Conservation (phyloP, 2,113 vertebrate species). For the Caranx ignobilis region DNA sequence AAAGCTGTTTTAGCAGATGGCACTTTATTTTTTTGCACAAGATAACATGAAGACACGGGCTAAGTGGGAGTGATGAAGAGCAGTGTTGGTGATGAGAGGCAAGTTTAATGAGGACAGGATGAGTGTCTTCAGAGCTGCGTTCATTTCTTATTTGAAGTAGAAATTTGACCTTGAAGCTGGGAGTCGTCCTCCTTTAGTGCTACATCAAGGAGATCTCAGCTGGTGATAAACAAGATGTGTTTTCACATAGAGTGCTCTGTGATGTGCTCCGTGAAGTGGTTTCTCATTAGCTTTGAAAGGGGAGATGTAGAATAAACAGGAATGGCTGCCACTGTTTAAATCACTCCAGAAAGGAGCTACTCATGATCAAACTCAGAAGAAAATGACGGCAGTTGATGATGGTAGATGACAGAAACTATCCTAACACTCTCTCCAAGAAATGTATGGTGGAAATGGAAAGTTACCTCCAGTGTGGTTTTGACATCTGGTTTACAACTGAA, state of each 20-base stretch:
- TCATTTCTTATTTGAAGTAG: background rate
- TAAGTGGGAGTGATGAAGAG: no score
- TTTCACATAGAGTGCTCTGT: background rate
- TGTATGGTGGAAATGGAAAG: no score
- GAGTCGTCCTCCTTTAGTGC: background rate
- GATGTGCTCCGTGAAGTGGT: no score
- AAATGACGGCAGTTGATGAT: background rate
- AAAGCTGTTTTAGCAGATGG: no score
- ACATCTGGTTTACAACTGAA: no score
- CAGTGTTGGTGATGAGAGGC: no score
- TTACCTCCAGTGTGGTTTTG: no score
- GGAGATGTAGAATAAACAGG: background rate
- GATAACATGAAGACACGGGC: no score
- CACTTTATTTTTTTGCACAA: no score
- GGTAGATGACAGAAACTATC: background rate
- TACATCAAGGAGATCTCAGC: background rate
- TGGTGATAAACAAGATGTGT: slow-evolving; percentile 2
- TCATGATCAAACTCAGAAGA: background rate
- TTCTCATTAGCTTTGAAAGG: background rate
- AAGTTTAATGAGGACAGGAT: no score
- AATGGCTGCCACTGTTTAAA: background rate
- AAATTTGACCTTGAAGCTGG: slow-evolving; percentile 14
- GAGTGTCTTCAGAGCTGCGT: background rate
- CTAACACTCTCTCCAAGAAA: no score
- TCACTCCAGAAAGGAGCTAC: background rate